Conservation (phyloP, 2,888 invertebrate species). For the Thyatira batis region DNA sequence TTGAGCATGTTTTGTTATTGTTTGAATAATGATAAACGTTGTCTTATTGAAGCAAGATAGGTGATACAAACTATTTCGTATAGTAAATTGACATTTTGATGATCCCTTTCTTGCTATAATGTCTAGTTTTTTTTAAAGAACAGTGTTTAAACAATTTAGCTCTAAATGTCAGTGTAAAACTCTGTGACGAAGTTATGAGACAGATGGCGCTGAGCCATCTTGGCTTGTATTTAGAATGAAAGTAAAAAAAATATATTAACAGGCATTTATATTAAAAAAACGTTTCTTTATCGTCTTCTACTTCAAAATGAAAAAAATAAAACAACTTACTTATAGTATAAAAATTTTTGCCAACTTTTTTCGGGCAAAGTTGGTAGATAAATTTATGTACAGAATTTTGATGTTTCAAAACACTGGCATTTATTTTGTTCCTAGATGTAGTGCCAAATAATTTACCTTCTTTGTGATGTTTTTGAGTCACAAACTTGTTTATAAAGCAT, state of each 20-base stretch:
- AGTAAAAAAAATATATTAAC: too few relatives aligned
- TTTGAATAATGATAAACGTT: neutral
- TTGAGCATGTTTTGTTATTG: neutral
- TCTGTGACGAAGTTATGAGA: too few relatives aligned
- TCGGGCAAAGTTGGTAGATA: neutral
- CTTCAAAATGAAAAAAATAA: too few relatives aligned
- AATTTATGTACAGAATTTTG: neutral
- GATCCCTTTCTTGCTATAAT: constrained; percentile 52
- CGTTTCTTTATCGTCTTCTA: too few relatives aligned
- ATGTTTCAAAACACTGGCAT: neutral
- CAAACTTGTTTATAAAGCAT: neutral
- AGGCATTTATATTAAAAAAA: too few relatives aligned
- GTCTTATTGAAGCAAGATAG: constrained; percentile 35
- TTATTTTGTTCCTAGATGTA: constrained; percentile 19
- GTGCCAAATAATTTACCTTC: constrained; percentile 48
- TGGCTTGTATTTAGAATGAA: too few relatives aligned
- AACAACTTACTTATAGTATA: too few relatives aligned
- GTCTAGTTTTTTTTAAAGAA: too few relatives aligned
- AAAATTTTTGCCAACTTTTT: too few relatives aligned
- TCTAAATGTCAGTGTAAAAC: too few relatives aligned
- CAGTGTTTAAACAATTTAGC: too few relatives aligned
- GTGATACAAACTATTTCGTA: constrained; percentile 60
- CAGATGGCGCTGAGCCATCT: too few relatives aligned
- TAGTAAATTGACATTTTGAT: constrained; percentile 54
- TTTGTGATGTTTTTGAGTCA: neutral